Base-by-base conservation (phyloP, 2,113 vertebrate genomes). In the Odocoileus virginianus region DNA sequence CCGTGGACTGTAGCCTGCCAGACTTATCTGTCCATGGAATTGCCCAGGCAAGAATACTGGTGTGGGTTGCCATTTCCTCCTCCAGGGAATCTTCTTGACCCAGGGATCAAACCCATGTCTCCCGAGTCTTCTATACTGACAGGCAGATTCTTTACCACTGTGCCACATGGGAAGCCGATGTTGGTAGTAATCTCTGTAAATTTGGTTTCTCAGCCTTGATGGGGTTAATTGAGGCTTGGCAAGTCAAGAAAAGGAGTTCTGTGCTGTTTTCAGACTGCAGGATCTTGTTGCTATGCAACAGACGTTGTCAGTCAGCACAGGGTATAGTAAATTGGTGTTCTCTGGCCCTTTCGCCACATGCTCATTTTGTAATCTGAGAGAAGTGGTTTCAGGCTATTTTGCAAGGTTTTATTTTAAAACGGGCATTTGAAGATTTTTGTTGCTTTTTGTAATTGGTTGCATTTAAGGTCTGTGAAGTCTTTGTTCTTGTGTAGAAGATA, bases 271-370 rank as follows among this genome's bases (percentile, higher is more conserved):
- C 97, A 98, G 98, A 97, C 98, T 97, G 98, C 98, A 98, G 98
- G 98, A 97, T 97, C 98, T 93, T 98, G 99, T 99, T 99, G 98
- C 99, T 98, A 98, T 97, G 99, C 98, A 98, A 98, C 99, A 98
- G 97, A 96, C 97, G 97, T 97, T 98, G 98, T 98, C 98, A 97
- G 95, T 98, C 98, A 97, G 98, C 92, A 64, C 93, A 98, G 98
- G 96, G 93, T 98, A 94, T 97, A 98, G 98, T 98, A 98, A 98
- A 98, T 99, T 98, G 98, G 98, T 98, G 98, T 98, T 98, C 98
- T 97, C 74, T 2, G 98, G 98, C 98, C 98, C 87, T 97, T 95
- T 93, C 94, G 95, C 89, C 93, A 88, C 98, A 98, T 90, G 97
- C 98, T 98, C 97, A 94, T 97, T 98, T 97, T 95, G 95, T 99